These are phyloP conservation scores for Tanaodytes sp. DNA, from an alignment of 2,888 invertebrate species.

Conservation along the genomic window DNA sequence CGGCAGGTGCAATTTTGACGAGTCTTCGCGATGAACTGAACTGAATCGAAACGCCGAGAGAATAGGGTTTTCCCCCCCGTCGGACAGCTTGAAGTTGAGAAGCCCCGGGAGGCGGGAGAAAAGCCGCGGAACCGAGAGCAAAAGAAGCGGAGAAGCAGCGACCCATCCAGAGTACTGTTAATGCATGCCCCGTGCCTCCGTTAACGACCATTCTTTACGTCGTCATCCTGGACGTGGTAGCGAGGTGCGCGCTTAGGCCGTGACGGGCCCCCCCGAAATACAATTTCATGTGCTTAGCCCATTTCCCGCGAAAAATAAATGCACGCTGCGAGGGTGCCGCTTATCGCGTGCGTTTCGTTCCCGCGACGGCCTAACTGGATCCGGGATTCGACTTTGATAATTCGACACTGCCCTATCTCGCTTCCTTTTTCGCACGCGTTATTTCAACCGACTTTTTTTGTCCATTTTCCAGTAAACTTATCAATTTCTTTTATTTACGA, in stretches of 20 bases:
- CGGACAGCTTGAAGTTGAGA: constrained; percentile 41
- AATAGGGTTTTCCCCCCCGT: constrained; percentile 60
- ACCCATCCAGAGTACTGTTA: constrained; percentile 71
- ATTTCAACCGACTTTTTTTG: background rate
- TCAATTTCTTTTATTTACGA: too few relatives aligned
- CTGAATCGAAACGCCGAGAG: constrained; percentile 54
- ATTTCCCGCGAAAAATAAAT: constrained; percentile 34
- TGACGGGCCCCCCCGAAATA: constrained; percentile 38
- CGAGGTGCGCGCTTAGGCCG: constrained; percentile 37
- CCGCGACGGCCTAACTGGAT: constrained; percentile 22
- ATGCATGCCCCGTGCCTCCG: constrained; percentile 71
- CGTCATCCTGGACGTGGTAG: constrained; percentile 41
- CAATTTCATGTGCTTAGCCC: constrained; percentile 44
- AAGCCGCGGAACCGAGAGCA: constrained; percentile 59
- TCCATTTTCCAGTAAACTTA: too few relatives aligned
- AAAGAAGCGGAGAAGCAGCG: constrained; percentile 64
- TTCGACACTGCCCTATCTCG: constrained; percentile 9
- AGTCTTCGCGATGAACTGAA: constrained; percentile 67
- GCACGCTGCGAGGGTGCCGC: constrained; percentile 17
- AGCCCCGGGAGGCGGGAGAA: constrained; percentile 56
- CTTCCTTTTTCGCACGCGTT: background rate
- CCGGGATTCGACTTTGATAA: constrained; percentile 23
- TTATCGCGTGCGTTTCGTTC: constrained; percentile 10
- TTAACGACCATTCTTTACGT: constrained; percentile 69
- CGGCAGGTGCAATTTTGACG: constrained; percentile 64